Evolutionary conservation across 2,888 invertebrate species (phyloP), one percentile per base, ranked within the genome.

Genomic region (Acrobasis consociella): DNA sequence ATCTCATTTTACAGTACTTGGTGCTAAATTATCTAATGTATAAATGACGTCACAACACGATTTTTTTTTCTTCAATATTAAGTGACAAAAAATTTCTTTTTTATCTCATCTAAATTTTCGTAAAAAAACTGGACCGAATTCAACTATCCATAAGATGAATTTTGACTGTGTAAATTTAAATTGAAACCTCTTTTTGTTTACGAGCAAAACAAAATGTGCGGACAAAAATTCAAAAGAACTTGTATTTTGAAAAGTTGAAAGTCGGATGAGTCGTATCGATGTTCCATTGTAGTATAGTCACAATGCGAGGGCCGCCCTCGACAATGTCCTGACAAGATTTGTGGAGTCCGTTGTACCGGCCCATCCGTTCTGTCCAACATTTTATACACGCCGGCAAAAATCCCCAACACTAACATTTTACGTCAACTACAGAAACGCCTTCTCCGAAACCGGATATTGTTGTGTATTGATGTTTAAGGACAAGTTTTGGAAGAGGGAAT

Each of bases 241-340:
- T 37, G 53, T 39, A 56, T 56, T 55, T 56, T 39, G 39, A 38
- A 42, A 56, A 55, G 55, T 55, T 55, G 39, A 37, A 15, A 56
- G 39, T 42, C 52, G 52, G 16, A 56, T 16, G 55, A 42, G 16
- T 42, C 15, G 10, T 39, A 39, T 56, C 55, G 49, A 38, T 62
- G 51, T 62, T n/a, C 50, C 10, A 51, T 58, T 63, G 38, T 55
- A n/a, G n/a, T 17, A 51, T 53, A 58, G 62, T 37, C 37, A 58
- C 58, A 58, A 63, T 53, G 37, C 60, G 62, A 50, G 49, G 49
- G 64, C 61, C 63, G 52, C 50, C 61, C 53, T 61, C 46, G 55
- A 55, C 62, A 55, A 49, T 49, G 53, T 56, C 53, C 58, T 65
- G 63, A 68, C 68, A 68, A 66, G 66, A 68, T 68, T 68, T 67